These are phyloP conservation scores for Diorhabda carinulata DNA, from an alignment of 1,140 invertebrate genomes.

Conservation along the genomic window DNA sequence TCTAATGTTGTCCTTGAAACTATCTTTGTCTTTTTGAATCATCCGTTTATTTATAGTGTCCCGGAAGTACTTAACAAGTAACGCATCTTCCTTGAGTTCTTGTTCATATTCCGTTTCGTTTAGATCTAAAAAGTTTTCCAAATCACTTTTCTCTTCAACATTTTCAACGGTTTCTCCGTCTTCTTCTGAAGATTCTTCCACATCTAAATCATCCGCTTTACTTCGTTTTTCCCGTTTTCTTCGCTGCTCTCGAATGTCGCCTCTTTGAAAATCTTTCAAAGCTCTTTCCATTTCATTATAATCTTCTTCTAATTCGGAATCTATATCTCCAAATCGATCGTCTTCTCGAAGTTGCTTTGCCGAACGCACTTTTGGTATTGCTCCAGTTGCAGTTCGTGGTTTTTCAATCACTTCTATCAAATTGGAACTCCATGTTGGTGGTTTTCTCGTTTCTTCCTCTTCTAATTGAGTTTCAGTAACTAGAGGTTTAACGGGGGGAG, in stretches of 20 bases:
- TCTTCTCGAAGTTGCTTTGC: neutral
- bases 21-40: slow-evolving; percentile 1
- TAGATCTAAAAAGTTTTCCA: neutral
- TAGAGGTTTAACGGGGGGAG: slow-evolving; percentile 26
- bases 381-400: slow-evolving; percentile 6
- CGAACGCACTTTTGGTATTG: slow-evolving; percentile 10
- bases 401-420: slow-evolving; percentile 28
- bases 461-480: slow-evolving; percentile 18
- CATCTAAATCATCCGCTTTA: neutral
- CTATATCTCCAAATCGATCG: too few relatives aligned
- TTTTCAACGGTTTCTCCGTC: slow-evolving; percentile 13
- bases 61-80: slow-evolving; percentile 6
- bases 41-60: neutral
- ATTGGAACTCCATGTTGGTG: slow-evolving; percentile 45
- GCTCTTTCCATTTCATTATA: slow-evolving; percentile 10
- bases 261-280: slow-evolving; percentile 15
- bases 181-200: neutral
- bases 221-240: slow-evolving; percentile 2
- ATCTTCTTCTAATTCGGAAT: slow-evolving; percentile 8
- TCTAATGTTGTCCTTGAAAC: neutral
- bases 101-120: slow-evolving; percentile 9
- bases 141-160: slow-evolving; percentile 9
- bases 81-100: slow-evolving; percentile 6
- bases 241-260: slow-evolving; percentile 9
- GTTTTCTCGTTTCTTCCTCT: slow-evolving; percentile 24